Conservation (phyloP, 2,888 invertebrate species). For the Agrypnus murinus region DNA sequence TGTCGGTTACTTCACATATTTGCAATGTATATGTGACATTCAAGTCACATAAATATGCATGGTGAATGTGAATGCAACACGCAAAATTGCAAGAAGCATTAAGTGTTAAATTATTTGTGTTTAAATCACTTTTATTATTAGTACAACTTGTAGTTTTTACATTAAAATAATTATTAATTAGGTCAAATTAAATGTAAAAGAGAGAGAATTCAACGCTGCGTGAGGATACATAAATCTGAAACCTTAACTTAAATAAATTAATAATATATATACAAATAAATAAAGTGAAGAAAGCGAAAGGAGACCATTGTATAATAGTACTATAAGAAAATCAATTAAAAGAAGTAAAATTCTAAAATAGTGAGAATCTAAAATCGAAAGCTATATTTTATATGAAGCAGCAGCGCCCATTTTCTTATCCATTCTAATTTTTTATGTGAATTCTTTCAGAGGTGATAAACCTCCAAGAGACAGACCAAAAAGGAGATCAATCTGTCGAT, state of each 20-base stretch:
- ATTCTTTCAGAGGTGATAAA: slow-evolving; percentile 3
- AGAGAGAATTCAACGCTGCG: slow-evolving; percentile 14
- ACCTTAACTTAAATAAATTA: too few relatives aligned
- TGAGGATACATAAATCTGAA: not conserved
- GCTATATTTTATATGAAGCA: not conserved
- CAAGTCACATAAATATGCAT: slow-evolving; percentile 39
- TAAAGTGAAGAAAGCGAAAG: not conserved
- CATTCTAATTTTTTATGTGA: slow-evolving; percentile 26
- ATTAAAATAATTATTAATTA: not conserved
- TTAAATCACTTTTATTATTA: slow-evolving; percentile 8
- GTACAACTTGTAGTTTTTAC: not conserved
- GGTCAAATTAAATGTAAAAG: not conserved
- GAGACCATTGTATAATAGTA: too few relatives aligned
- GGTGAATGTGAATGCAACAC: slow-evolving; percentile 31
- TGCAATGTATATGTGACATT: slow-evolving; percentile 39
- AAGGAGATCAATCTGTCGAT: not conserved
- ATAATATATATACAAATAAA: too few relatives aligned
- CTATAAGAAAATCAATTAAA: too few relatives aligned
- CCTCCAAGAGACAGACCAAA: not conserved
- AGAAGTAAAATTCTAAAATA: too few relatives aligned
- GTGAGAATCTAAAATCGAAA: slow-evolving; percentile 10
- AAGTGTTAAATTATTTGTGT: not conserved
- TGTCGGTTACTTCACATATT: slow-evolving; percentile 37
- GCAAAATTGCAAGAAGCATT: slow-evolving; percentile 25
- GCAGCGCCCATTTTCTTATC: not conserved